Conservation (phyloP, 2,797 vertebrate species). For the Oreortyx pictus region DNA sequence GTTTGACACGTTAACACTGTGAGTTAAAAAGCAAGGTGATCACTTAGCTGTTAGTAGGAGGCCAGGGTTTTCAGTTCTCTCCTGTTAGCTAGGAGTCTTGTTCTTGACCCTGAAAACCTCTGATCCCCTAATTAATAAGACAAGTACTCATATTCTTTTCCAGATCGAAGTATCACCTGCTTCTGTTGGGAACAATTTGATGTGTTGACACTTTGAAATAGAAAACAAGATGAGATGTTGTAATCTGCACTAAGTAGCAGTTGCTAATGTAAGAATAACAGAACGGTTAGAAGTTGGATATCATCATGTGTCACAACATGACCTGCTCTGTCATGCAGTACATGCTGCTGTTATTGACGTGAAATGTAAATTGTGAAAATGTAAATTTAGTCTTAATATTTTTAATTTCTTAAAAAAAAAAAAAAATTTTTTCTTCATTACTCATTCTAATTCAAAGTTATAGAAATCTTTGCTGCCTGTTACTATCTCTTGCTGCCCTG, state of each 20-base stretch:
- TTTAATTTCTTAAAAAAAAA: not conserved
- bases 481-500: not conserved
- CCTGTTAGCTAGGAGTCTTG: not conserved
- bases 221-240: slow-evolving; percentile 68
- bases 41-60: not conserved
- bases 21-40: not conserved
- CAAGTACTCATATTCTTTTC: slow-evolving; percentile 33
- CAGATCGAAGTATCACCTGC: slow-evolving; percentile 35
- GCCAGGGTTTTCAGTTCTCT: not conserved
- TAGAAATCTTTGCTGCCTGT: not conserved
- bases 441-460: not conserved
- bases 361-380: not conserved
- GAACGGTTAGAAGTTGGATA: slow-evolving; percentile 10
- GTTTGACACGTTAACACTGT: not conserved
- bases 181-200: slow-evolving; percentile 36
- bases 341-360: not conserved
- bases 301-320: slow-evolving; percentile 24
- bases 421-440: not conserved
- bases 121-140: slow-evolving; percentile 52
- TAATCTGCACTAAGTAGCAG: slow-evolving; percentile 63
- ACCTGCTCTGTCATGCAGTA: not conserved
- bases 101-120: slow-evolving; percentile 55
- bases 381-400: not conserved
- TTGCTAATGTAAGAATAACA: slow-evolving; percentile 61
- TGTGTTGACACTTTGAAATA: slow-evolving; percentile 59